Base-by-base conservation (phyloP, 2,888 invertebrate species). In the Trissolcus brochymenae region DNA sequence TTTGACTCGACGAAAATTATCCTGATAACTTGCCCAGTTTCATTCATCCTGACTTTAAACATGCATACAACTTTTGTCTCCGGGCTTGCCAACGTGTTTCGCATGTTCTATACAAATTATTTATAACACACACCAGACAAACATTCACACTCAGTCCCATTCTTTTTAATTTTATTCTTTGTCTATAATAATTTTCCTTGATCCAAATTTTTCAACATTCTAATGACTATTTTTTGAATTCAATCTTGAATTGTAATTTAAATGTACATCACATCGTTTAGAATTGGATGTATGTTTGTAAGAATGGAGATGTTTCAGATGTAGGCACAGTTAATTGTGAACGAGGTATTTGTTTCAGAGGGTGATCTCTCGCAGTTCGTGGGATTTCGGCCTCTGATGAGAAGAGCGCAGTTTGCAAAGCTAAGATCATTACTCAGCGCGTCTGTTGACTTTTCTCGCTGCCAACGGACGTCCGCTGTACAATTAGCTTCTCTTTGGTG, bases 341-440 rank as follows among this genome's bases (percentile, higher is more conserved):
- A 65, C 62, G 55, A 51, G 70, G 61, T 74, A 76, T 74, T 80
- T 78, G 77, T 71, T 80, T 73, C 9, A 77, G 80, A 76, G 75
- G 75, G 71, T 79, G 76, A 77, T 51, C 71, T 43, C 68, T 0
- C 7, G 65, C 59, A 68, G 70, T 77, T 77, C 72, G 76, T 75
- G 76, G 75, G 81, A 78, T 80, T 79, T 76, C 70, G 56, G 78
- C 65, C 60, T 2, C 1, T 9, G 35, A 35, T 35, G 35, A 35
- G 35, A 68, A 73, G 75, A 75, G 70, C 70, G 56, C 43, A 78
- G 79, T 82, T 82, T 80, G 80, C 81, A 79, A 80, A 81, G 81
- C 80, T 80, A 80, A 80, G 80, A 82, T 80, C 81, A 81, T 81
- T 82, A 83, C 82, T 82, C 82, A 81, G 79, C 81, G 81, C 73